phyloP scores from a whole-genome alignment of 2,797 vertebrate species.

The Sebastes oblongus region DNA sequence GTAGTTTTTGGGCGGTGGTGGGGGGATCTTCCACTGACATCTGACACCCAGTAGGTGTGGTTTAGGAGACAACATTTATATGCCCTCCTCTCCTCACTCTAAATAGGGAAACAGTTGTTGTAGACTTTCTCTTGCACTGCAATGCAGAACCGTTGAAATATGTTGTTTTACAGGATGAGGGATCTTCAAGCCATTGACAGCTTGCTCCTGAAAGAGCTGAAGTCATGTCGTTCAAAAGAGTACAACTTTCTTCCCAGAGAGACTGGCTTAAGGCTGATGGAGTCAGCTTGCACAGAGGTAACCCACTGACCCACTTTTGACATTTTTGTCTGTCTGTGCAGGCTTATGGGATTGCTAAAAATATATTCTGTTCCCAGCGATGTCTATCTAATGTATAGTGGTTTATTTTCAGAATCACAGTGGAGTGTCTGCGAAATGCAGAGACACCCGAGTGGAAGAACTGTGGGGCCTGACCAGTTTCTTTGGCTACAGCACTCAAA shows the following conservation, averaged over 20 bases:
- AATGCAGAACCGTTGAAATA: background rate
- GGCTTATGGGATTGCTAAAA: background rate
- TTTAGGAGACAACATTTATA: slow-evolving; percentile 1
- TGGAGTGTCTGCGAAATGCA: slow-evolving; percentile 88
- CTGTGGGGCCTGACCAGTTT: slow-evolving; percentile 95
- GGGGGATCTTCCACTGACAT: slow-evolving; percentile 9
- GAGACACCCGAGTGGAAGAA: slow-evolving; percentile 93
- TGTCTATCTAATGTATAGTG: background rate
- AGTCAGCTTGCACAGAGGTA: slow-evolving; percentile 88
- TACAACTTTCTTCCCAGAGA: slow-evolving; percentile 89
- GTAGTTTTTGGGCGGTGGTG: background rate
- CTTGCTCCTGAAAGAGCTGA: slow-evolving; percentile 89
- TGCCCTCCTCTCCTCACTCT: background rate
- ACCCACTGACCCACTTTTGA: slow-evolving; percentile 40
- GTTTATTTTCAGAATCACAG: slow-evolving; percentile 82
- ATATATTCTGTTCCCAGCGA: background rate
- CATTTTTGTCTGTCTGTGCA: background rate
- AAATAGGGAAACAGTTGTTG: background rate
- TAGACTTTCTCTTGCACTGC: background rate
- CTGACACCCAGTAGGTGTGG: slow-evolving; percentile 60
- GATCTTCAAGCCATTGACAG: slow-evolving; percentile 65
- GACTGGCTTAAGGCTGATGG: slow-evolving; percentile 90
- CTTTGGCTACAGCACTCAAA: slow-evolving; percentile 94
- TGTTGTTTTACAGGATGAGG: slow-evolving; percentile 72
- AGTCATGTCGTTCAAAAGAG: slow-evolving; percentile 88